phyloP scores from a whole-genome alignment of 2,797 vertebrate genomes.

The Neosilurus hyrtlii region DNA sequence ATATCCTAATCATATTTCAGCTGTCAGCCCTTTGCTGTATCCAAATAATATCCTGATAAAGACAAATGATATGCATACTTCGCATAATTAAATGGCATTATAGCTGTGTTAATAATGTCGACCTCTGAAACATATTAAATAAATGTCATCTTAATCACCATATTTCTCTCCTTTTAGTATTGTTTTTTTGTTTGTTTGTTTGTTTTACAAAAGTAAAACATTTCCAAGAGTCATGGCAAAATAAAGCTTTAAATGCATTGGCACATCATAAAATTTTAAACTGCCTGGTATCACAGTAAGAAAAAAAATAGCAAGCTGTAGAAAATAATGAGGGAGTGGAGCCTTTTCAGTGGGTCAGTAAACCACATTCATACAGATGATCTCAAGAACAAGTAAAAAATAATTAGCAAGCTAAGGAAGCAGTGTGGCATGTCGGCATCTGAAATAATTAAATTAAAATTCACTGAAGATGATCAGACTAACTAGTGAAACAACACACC shows the following conservation, averaged over 20 bases:
- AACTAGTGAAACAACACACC: constrained; percentile 51
- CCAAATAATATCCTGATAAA: constrained; percentile 13
- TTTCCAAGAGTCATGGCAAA: constrained; percentile 36
- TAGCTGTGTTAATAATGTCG: constrained; percentile 11
- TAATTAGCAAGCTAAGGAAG: constrained; percentile 20
- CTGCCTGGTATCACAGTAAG: constrained; percentile 66
- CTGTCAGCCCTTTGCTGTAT: background rate
- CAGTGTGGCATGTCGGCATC: constrained; percentile 28
- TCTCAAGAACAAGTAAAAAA: constrained; percentile 62
- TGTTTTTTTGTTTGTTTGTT: background rate
- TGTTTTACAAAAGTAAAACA: background rate
- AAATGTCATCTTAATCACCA: constrained; percentile 19
- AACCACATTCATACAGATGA: constrained; percentile 62
- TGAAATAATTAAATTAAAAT: constrained; percentile 58
- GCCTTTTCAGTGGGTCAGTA: constrained; percentile 61
- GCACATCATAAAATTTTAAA: constrained; percentile 68
- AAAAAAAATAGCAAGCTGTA: constrained; percentile 52
- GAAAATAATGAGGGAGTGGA: constrained; percentile 58
- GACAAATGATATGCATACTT: constrained; percentile 24
- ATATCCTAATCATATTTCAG: constrained; percentile 1
- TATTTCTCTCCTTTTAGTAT: background rate
- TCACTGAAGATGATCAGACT: constrained; percentile 31
- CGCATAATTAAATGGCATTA: constrained; percentile 25
- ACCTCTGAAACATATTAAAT: constrained; percentile 5
- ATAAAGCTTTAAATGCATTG: constrained; percentile 60